Base-by-base conservation (phyloP, 2,113 vertebrate genomes). In the Mellivora capensis region DNA sequence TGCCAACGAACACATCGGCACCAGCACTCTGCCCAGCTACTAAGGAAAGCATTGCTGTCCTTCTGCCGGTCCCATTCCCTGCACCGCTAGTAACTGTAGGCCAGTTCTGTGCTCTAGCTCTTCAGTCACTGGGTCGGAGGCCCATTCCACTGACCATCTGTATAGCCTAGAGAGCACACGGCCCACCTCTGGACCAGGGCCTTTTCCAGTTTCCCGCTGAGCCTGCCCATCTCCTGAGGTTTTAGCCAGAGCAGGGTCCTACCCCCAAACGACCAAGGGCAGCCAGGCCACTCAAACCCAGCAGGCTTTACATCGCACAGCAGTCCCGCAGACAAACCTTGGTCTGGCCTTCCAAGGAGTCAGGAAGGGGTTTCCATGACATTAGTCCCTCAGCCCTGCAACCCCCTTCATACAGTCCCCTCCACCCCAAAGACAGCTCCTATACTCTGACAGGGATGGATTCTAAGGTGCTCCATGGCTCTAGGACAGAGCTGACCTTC, bases 31-130 rank as follows among this genome's bases (percentile, higher is more conserved):
- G 88, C 61, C 67, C 44, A 61, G 79, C 34, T 80, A 31, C 44
- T 10, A 6, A 87, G 93, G 93, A 93, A 52, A 20, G 4, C 31
- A 8, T 12, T 47, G 52, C 76, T 47, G 7, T 61, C 57, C 54
- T 34, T 62, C 44, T 37, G 13, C 59, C 0, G 1, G 37, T 15
- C 12, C 59, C 59, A 8, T 1, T 27, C 59, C 37, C 61, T 6
- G 11, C 11, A 39, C 76, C 2, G 0, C 87, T 52, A 25, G 29
- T 3, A 18, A 42, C 57, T 29, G 9, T 37, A 34, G n/a, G 27
- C 42, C 42, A 23, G 34, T 77, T 72, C 85, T 42, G 1, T 37
- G 37, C 44, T 25, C 86, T 23, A 69, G 44, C 7, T 82, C 39
- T n/a, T 7, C 61, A 18, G 12, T 62, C 27, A 27, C 37, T 27